These are phyloP conservation scores for Amblyjoppa fuscipennis DNA, from an alignment of 2,888 invertebrate species.

Conservation along the genomic window DNA sequence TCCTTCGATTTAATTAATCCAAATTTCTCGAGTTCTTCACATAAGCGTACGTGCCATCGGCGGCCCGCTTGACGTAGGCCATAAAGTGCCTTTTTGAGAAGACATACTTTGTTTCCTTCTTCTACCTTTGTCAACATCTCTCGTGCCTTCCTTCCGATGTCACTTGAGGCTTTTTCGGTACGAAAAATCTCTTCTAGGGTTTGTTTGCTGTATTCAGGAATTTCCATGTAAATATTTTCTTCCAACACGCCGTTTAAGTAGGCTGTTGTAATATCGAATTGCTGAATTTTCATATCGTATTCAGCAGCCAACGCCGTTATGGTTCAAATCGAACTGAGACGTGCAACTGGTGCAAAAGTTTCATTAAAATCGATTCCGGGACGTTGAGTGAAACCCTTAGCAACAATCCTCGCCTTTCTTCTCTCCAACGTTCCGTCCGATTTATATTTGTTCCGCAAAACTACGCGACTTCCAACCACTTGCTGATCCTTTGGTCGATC, in stretches of 20 bases:
- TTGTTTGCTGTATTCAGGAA: slow-evolving; percentile 34
- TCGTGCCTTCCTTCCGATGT: slow-evolving; percentile 3
- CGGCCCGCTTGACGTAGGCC: slow-evolving; percentile 42
- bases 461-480: slow-evolving; percentile 39
- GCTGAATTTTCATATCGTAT: slow-evolving; percentile 30
- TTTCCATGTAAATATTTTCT: slow-evolving; percentile 42
- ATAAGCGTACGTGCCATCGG: slow-evolving; percentile 35
- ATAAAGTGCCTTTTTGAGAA: slow-evolving; percentile 36
- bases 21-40: slow-evolving; percentile 30
- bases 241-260: slow-evolving; percentile 41
- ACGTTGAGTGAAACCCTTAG: slow-evolving; percentile 40
- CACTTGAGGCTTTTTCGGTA: slow-evolving; percentile 13
- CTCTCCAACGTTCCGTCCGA: slow-evolving; percentile 25
- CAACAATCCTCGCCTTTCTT: slow-evolving; percentile 37
- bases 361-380: slow-evolving; percentile 39
- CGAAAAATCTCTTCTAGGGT: slow-evolving; percentile 21
- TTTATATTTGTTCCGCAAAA: slow-evolving; percentile 39
- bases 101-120: slow-evolving; percentile 36
- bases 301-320: slow-evolving; percentile 37
- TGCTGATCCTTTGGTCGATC: slow-evolving; percentile 36
- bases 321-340: slow-evolving; percentile 37
- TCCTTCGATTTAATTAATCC: slow-evolving; percentile 28
- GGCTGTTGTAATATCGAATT: slow-evolving; percentile 50
- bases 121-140: slow-evolving; percentile 25
- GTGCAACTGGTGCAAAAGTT: slow-evolving; percentile 34